Base-by-base conservation (phyloP, 2,888 invertebrate genomes). In the Eudemis profundana region DNA sequence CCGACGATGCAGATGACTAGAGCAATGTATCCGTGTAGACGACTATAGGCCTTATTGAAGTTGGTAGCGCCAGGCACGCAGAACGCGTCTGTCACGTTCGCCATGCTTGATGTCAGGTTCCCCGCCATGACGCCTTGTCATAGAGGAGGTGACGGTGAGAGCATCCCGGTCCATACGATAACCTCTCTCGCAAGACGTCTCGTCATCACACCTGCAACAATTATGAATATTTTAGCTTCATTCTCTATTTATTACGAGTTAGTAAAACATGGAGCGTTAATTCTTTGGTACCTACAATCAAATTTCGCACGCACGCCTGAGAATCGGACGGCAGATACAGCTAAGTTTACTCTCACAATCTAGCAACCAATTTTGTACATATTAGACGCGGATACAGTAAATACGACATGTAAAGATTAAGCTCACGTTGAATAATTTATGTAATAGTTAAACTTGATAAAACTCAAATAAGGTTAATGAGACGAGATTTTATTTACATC, bases 1-100 rank as follows among this genome's bases (percentile, higher is more conserved):
- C 98, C 98, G 79, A 98, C 96, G 60, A 97, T 92, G 87, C 98
- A 98, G 69, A 98, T 97, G 59, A 96, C 92, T 40, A 98, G 91
- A 68, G 97, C 97, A 60, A 96, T 94, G 85, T 96, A 97, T 40
- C 98, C 98, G 81, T 98, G 98, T 62, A 96, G 83, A 17, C 94
- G 92, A 67, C 94, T 93, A 89, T 97, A 97, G 63, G 93, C 93
- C 73, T 85, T 89, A 78, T 94, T 93, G 81, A 96, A 95, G 68
- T 91, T 83, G 69, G 92, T 92, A 71, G 95, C 89, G 70, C 94
- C 93, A 61, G 92, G 86, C 74, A 93, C 93, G 82, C 94, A 94
- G 76, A 89, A 89, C 69, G 90, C 89, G 70, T 88, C 90, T 61
- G 89, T 89, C 71, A 76, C 81, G 81, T 90, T 89, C 71, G 86